These are phyloP conservation scores for Melanerpes aurifrons DNA, from an alignment of 2,113 vertebrate species.

Conservation along the genomic window DNA sequence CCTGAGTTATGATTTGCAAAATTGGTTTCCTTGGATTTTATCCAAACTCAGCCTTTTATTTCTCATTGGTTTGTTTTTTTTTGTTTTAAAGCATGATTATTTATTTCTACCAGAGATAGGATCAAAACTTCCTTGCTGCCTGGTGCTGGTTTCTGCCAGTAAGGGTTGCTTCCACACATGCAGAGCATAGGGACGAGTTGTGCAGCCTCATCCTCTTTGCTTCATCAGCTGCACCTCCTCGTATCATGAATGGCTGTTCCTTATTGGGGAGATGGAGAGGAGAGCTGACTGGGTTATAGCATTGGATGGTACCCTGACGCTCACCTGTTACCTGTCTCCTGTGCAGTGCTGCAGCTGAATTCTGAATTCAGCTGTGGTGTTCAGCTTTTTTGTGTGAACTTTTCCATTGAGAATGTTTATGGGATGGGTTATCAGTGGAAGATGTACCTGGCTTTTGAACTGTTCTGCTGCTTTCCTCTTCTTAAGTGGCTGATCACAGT, in stretches of 20 bases:
- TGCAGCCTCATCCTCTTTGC: neutral
- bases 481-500: neutral
- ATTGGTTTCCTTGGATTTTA: neutral
- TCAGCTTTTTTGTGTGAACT: neutral
- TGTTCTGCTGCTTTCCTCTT: neutral
- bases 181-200: neutral
- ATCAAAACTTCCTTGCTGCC: neutral
- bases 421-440: neutral
- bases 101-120: neutral
- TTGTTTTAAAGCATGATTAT: neutral
- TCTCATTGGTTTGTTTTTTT: accelerated
- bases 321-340: accelerated
- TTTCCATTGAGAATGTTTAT: neutral
- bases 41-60: neutral
- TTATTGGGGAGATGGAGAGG: neutral
- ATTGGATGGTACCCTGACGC: accelerated
- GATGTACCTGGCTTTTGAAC: neutral
- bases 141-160: neutral
- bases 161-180: accelerated
- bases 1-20: neutral
- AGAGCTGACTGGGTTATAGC: neutral
- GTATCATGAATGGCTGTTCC: neutral
- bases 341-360: neutral
- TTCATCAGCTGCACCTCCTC: neutral
- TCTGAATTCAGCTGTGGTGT: neutral